Conservation (phyloP, 2,113 vertebrate genomes). For the Pan troglodytes region NHGRI_mPanTro3-v2.1_pri NC_072410.2:94290001-94290500, state of each 20-base stretch:
- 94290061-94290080: neutral
- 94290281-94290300: neutral
- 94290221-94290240: neutral
- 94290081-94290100: neutral
- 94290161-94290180: neutral
- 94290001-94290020: no score
- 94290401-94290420: neutral
- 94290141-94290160: neutral
- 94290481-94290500: neutral
- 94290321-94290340: neutral
- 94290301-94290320: neutral
- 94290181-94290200: neutral
- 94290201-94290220: neutral
- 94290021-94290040: no score
- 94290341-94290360: neutral
- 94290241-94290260: neutral
- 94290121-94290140: neutral
- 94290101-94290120: neutral
- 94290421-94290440: neutral
- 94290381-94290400: neutral
- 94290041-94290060: no score
- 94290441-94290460: neutral
- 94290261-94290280: neutral
- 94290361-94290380: neutral
- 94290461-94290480: neutral